These are phyloP conservation scores for Lathronympha strigana DNA, from an alignment of 2,888 invertebrate genomes.

Conservation along the genomic window DNA sequence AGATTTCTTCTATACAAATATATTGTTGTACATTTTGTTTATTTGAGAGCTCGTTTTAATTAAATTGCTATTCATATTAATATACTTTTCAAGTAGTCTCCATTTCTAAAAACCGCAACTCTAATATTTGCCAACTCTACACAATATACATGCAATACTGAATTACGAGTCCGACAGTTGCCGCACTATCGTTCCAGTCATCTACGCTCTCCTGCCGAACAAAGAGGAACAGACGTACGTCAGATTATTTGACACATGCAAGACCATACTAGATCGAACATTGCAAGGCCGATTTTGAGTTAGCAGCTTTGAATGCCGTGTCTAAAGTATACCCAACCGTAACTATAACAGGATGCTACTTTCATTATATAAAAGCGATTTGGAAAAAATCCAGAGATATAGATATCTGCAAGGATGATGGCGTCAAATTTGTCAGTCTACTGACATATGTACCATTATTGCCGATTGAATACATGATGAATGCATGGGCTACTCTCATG, in stretches of 20 bases:
- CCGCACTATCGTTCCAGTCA: constrained; percentile 24
- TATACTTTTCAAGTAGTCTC: constrained; percentile 2
- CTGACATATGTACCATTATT: neutral
- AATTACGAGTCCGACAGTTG: constrained; percentile 15
- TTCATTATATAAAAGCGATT: constrained; percentile 33
- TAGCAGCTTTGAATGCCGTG: constrained; percentile 32
- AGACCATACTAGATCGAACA: constrained; percentile 15
- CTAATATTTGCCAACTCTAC: constrained; percentile 4
- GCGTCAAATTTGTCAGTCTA: neutral
- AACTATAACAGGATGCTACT: constrained; percentile 33
- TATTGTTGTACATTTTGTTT: no score
- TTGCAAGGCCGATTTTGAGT: constrained; percentile 30
- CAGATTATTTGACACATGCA: constrained; percentile 13
- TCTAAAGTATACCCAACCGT: constrained; percentile 17
- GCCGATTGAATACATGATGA: no score
- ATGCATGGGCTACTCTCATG: neutral
- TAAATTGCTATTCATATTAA: no score
- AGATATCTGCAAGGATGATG: constrained; percentile 7
- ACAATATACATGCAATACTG: constrained; percentile 6
- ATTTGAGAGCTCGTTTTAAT: no score
- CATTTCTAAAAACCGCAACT: no score
- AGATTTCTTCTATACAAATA: no score
- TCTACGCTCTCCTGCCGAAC: constrained; percentile 22
- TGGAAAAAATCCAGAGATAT: constrained; percentile 28
- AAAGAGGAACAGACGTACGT: constrained; percentile 18